Conservation (phyloP, 1,140 invertebrate genomes). For the Muscidifurax raptorellus region DNA sequence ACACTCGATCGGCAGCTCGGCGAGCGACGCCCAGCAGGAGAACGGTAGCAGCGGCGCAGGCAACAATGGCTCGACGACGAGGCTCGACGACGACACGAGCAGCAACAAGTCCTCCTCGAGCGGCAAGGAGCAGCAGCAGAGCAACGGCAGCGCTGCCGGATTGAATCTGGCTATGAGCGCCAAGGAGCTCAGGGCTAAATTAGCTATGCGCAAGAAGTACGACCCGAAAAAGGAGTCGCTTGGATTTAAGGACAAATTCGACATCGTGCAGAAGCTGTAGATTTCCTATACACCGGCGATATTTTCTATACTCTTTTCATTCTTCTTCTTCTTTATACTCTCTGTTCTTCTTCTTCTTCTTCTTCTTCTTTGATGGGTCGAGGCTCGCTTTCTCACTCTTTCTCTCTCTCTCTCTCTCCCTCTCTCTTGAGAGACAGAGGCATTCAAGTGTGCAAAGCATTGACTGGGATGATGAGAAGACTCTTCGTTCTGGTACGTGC, state of each 20-base stretch:
- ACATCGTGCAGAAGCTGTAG: constrained; percentile 93
- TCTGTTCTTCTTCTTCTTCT: neutral
- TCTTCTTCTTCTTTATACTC: neutral
- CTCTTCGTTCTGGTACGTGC: neutral
- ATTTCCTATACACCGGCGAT: too few species aligned
- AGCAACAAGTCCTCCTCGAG: constrained; percentile 58
- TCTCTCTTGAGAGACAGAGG: neutral
- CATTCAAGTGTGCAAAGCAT: neutral
- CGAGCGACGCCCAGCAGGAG: constrained; percentile 14
- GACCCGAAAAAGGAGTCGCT: constrained; percentile 92
- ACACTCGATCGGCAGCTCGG: constrained; percentile 67
- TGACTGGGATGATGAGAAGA: neutral
- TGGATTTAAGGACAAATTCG: constrained; percentile 93
- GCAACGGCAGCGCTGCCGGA: constrained; percentile 58
- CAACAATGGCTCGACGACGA: constrained; percentile 59
- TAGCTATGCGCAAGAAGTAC: constrained; percentile 89
- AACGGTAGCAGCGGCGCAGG: constrained; percentile 65
- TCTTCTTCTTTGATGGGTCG: neutral
- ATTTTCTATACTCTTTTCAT: neutral
- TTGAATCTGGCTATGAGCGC: constrained; percentile 91
- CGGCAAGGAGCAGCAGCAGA: constrained; percentile 64
- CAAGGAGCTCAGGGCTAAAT: constrained; percentile 89
- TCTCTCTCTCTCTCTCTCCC: neutral
- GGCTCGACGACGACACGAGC: constrained; percentile 55
- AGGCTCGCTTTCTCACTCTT: neutral